Percentiles rank a stretch among this genome's conserved stretches.
Evolutionary conservation across 2,888 invertebrate species (phyloP).

Genomic region (Oxytorus armatus): DNA sequence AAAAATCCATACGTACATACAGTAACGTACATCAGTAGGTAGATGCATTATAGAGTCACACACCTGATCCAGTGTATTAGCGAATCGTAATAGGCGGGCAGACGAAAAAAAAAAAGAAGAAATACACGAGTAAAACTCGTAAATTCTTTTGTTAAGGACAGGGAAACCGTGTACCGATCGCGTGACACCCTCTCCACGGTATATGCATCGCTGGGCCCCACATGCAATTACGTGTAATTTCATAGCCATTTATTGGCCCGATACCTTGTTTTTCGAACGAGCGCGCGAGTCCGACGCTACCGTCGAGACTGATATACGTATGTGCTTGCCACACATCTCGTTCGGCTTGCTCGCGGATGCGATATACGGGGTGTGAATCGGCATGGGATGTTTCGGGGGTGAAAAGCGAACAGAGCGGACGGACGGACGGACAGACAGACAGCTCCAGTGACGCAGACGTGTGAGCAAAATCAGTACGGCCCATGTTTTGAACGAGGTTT

Average conservation of each 20-base stretch:
- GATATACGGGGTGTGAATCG: constrained; percentile 29
- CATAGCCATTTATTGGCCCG: constrained; percentile 76
- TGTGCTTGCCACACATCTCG: constrained; percentile 16
- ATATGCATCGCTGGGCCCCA: constrained; percentile 69
- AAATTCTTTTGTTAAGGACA: constrained; percentile 69
- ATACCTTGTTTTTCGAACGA: constrained; percentile 72
- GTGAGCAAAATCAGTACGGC: constrained; percentile 1
- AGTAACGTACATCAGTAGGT: not conserved
- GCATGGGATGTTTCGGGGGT: constrained; percentile 23
- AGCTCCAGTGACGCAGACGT: not conserved
- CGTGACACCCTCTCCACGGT: constrained; percentile 78
- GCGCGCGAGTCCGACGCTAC: constrained; percentile 72
- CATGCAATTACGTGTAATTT: constrained; percentile 76
- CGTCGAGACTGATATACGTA: constrained; percentile 34
- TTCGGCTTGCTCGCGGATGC: constrained; percentile 13
- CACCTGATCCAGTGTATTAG: constrained; percentile 39
- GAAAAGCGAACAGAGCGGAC: too few relatives aligned
- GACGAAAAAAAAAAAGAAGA: constrained; percentile 50
- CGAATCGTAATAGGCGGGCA: constrained; percentile 59
- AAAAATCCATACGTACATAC: constrained; percentile 47
- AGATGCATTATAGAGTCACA: constrained; percentile 24
- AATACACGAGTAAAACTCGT: constrained; percentile 67
- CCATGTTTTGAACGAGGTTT: constrained; percentile 19
- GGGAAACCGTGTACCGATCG: constrained; percentile 78
- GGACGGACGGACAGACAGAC: constrained; percentile 35